These are phyloP conservation scores for Xenopus petersii DNA, from an alignment of 2,797 vertebrate species.

Conservation along the genomic window DNA sequence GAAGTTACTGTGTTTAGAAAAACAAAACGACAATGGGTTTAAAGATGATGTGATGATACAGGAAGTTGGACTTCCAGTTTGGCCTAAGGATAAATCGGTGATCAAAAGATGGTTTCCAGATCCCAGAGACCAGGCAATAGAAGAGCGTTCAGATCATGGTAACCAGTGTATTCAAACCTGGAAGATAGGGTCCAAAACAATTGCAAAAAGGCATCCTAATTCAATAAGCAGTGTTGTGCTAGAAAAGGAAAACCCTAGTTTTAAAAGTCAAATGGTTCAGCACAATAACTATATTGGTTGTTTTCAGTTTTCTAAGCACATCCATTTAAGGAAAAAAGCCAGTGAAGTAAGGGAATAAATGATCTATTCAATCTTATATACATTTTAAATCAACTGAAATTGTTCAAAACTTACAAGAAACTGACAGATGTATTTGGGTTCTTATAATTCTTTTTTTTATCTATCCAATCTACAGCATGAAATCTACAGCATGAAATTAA, in stretches of 20 bases:
- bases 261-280: background rate
- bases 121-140: background rate
- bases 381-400: no score
- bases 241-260: slow-evolving; percentile 1
- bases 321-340: no score
- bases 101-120: slow-evolving; percentile 37
- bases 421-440: no score
- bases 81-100: slow-evolving; percentile 40
- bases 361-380: no score
- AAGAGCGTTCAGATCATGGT: slow-evolving; percentile 13
- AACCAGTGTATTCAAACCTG: slow-evolving; percentile 38
- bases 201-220: slow-evolving; percentile 22
- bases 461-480: no score
- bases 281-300: slow-evolving; percentile 23
- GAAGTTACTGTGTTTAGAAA: background rate
- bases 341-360: no score
- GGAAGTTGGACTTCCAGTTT: slow-evolving; percentile 16
- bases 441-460: no score
- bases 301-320: slow-evolving; percentile 23
- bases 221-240: background rate
- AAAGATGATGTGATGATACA: slow-evolving; percentile 19
- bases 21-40: slow-evolving; percentile 8
- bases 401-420: no score
- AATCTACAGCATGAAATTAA: no score
- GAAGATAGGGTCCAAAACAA: slow-evolving; percentile 32